phyloP scores from a whole-genome alignment of 2,797 vertebrate species.

The Orientallactaga sibirica region DNA sequence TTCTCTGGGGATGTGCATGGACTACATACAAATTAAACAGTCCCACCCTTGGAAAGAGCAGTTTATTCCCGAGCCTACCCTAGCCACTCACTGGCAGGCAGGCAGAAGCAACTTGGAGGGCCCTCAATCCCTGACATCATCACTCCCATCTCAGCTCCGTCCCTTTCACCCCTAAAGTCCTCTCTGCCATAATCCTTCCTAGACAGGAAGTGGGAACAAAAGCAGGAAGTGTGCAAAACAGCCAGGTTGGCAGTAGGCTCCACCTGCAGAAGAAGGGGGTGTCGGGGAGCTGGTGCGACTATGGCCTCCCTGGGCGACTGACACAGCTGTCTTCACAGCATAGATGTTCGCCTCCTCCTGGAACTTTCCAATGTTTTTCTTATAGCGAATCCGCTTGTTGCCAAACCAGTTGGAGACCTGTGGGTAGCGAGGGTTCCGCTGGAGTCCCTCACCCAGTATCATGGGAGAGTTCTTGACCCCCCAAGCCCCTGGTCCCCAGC shows the following conservation, averaged over 20 bases:
- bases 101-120: background rate
- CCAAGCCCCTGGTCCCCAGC: background rate
- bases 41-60: background rate
- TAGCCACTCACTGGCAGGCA: background rate
- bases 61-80: background rate
- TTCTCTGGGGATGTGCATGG: background rate
- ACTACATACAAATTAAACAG: background rate
- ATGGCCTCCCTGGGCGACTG: conserved; percentile 86
- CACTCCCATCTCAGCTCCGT: conserved; percentile 28
- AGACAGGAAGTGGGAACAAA: conserved; percentile 59
- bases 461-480: background rate
- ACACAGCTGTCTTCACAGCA: conserved; percentile 88
- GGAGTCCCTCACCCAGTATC: background rate
- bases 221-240: conserved; percentile 32
- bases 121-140: background rate
- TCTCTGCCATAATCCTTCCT: conserved; percentile 8
- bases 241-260: conserved; percentile 52
- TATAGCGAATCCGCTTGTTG: conserved; percentile 89
- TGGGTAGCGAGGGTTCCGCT: background rate
- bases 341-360: conserved; percentile 89
- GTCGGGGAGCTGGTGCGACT: conserved; percentile 88
- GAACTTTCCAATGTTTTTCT: conserved; percentile 90
- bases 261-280: conserved; percentile 88
- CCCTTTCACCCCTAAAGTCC: background rate
- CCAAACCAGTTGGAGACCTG: conserved; percentile 90